These are phyloP conservation scores for Deroplatys truncata DNA, from an alignment of 2,888 invertebrate species.

Conservation along the genomic window DNA sequence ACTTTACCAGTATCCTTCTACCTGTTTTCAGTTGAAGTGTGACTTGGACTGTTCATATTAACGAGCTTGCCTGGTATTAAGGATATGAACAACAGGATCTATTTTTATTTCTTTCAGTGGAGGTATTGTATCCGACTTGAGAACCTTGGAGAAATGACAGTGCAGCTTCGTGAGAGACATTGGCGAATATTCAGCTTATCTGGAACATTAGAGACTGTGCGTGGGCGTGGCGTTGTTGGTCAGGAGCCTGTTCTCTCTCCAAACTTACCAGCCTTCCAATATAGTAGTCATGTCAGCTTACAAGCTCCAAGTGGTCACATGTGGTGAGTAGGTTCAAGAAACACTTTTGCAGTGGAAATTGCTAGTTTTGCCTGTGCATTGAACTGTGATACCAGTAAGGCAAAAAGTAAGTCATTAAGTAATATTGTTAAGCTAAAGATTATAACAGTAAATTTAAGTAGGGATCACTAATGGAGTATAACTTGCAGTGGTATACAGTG, in stretches of 20 bases:
- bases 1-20: too few species aligned
- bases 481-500: too few species aligned
- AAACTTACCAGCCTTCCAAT: constrained; percentile 91
- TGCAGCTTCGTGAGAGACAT: constrained; percentile 93
- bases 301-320: constrained; percentile 97
- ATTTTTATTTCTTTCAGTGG: constrained; percentile 60
- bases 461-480: too few species aligned
- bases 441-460: too few species aligned
- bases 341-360: not conserved
- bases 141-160: constrained; percentile 83
- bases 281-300: constrained; percentile 93
- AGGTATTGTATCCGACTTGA: constrained; percentile 95
- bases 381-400: too few species aligned
- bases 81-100: too few species aligned
- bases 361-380: not conserved
- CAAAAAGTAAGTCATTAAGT: too few species aligned
- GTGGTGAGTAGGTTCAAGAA: constrained; percentile 61
- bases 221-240: constrained; percentile 95
- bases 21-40: too few species aligned
- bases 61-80: too few species aligned
- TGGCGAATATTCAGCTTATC: constrained; percentile 96
- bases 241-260: constrained; percentile 92
- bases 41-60: too few species aligned
- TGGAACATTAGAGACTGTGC: constrained; percentile 88
- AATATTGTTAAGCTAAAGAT: too few species aligned